Percentiles rank a stretch among this genome's conserved stretches.
Conservation (phyloP, 1,140 invertebrate genomes). For the Platyscapa corneri region DNA sequence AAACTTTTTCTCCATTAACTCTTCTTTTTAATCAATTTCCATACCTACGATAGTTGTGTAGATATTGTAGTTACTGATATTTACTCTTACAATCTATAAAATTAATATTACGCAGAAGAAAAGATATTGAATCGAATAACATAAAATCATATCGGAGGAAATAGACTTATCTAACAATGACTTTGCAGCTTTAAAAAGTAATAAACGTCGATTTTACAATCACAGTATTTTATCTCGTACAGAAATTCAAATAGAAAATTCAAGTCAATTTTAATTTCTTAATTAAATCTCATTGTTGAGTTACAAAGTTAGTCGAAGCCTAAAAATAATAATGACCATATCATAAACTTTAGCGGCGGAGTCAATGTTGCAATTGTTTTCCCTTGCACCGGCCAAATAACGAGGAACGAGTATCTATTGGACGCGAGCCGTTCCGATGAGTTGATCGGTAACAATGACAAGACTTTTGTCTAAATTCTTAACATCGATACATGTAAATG, state of each 20-base stretch:
- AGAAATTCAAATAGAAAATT: not conserved
- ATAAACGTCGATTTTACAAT: not conserved
- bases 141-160: slow-evolving; percentile 7
- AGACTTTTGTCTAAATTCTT: not conserved
- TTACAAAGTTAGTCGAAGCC: not conserved
- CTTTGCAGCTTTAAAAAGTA: slow-evolving; percentile 1
- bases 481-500: not conserved
- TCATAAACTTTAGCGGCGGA: not conserved
- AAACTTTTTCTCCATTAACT: not conserved
- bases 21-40: not conserved
- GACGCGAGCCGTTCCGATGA: not conserved
- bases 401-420: not conserved
- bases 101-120: not conserved
- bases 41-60: not conserved
- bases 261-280: slow-evolving; percentile 12
- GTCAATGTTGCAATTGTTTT: not conserved
- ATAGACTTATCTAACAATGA: slow-evolving; percentile 10
- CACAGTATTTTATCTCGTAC: not conserved
- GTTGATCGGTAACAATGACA: not conserved
- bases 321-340: not conserved
- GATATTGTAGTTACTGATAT: not conserved
- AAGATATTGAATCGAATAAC: not conserved
- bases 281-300: not conserved
- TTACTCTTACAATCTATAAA: not conserved
- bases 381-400: not conserved